Evolutionary conservation across 2,888 invertebrate genomes (phyloP).

Genomic region (Platycnemis pennipes): DNA sequence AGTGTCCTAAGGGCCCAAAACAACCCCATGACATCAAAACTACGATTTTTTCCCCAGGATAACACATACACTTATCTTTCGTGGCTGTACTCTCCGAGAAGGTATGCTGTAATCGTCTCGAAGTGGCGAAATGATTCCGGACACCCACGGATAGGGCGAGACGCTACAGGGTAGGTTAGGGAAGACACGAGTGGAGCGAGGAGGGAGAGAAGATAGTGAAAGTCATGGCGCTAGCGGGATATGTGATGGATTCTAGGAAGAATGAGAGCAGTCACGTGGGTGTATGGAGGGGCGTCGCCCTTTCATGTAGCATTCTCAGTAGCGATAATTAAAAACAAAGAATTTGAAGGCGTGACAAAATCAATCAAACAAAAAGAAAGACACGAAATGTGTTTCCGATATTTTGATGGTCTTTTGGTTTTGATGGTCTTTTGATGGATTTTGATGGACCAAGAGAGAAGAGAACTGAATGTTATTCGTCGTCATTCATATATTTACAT

Average conservation of each 20-base stretch:
- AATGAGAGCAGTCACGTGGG: neutral
- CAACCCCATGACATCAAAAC: neutral
- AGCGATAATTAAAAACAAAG: too few relatives aligned
- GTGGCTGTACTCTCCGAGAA: neutral
- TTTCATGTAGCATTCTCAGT: neutral
- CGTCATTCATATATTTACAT: too few relatives aligned
- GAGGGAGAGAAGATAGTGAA: neutral
- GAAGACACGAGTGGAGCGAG: neutral
- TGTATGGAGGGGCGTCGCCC: neutral
- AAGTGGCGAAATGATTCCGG: neutral
- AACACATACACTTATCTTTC: neutral
- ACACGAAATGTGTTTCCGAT: too few relatives aligned
- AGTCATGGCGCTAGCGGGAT: neutral
- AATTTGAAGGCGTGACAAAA: too few relatives aligned
- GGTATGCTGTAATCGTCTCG: neutral
- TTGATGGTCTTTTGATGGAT: too few relatives aligned
- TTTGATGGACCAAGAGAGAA: too few relatives aligned
- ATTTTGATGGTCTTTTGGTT: too few relatives aligned
- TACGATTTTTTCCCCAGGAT: neutral
- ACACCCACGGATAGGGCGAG: slow-evolving; percentile 8
- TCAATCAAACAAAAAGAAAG: too few relatives aligned
- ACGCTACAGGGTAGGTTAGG: neutral
- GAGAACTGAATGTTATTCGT: too few relatives aligned
- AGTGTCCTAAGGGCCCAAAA: too few relatives aligned
- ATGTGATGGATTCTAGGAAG: neutral